A percentile compares a stretch with the other conserved stretches of the same genome.
These are phyloP conservation scores for Agelastica alni DNA, from an alignment of 2,888 invertebrate genomes.

Conservation along the genomic window DNA sequence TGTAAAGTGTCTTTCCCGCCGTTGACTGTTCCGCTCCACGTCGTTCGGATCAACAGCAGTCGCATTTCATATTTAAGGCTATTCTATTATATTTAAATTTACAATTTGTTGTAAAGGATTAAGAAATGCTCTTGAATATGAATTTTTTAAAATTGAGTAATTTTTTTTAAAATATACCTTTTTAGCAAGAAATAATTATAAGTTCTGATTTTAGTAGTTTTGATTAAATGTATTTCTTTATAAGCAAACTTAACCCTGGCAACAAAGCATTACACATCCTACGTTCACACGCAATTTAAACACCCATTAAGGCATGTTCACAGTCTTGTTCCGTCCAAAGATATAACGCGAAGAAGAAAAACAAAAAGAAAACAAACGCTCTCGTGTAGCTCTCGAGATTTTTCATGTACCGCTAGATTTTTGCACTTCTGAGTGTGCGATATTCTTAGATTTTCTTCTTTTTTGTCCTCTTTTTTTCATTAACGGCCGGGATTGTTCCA, in stretches of 20 bases:
- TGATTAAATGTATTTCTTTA: too few relatives aligned
- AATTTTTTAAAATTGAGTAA: too few relatives aligned
- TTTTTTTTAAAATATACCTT: too few relatives aligned
- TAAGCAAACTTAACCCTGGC: slow-evolving; percentile 3
- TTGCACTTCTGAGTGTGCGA: slow-evolving; percentile 26
- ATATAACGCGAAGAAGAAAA: slow-evolving; percentile 3
- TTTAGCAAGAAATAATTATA: too few relatives aligned
- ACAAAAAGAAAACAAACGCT: slow-evolving; percentile 14
- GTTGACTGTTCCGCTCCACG: too few relatives aligned
- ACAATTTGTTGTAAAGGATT: too few relatives aligned
- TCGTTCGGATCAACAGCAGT: too few relatives aligned
- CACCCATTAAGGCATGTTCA: slow-evolving; percentile 31
- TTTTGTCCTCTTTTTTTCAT: neutral
- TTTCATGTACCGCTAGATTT: slow-evolving; percentile 29
- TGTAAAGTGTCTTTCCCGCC: too few relatives aligned
- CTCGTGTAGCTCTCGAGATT: slow-evolving; percentile 24
- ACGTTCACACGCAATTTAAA: slow-evolving; percentile 31
- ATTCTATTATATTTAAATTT: too few relatives aligned
- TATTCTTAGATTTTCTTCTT: slow-evolving; percentile 15
- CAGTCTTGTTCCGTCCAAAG: slow-evolving; percentile 21
- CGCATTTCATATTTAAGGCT: too few relatives aligned
- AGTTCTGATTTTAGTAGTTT: too few relatives aligned
- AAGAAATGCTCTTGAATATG: too few relatives aligned
- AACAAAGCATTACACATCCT: slow-evolving; percentile 13
- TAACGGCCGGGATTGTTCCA: slow-evolving; percentile 9